These are phyloP conservation scores for Bombus sibiricus DNA, from an alignment of 1,140 invertebrate genomes.

Conservation along the genomic window DNA sequence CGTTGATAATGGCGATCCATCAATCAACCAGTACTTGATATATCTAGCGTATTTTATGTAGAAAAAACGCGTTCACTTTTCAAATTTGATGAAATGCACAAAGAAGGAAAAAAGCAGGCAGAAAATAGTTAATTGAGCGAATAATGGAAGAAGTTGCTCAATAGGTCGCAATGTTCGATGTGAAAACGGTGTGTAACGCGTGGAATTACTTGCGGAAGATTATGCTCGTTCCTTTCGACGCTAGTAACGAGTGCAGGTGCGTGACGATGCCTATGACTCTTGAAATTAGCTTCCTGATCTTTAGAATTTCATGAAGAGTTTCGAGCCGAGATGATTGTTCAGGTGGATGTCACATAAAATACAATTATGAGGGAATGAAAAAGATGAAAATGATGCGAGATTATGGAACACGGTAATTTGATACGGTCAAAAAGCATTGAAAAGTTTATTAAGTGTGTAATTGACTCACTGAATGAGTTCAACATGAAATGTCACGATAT, in stretches of 20 bases:
- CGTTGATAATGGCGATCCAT: not conserved
- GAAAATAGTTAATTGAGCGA: not conserved
- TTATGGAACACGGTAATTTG: not conserved
- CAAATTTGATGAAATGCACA: not conserved
- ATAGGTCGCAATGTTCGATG: not conserved
- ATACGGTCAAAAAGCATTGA: not conserved
- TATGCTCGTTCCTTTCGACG: not conserved
- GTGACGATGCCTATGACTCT: not conserved
- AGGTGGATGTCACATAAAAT: not conserved
- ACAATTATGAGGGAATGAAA: not conserved
- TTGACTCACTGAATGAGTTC: not conserved
- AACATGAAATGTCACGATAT: not conserved
- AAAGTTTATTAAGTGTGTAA: not conserved
- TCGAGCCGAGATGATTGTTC: not conserved
- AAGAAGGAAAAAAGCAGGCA: too few relatives aligned
- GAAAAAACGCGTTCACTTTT: not conserved
- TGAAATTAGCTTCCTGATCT: slow-evolving; percentile 11
- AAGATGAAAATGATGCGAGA: not conserved
- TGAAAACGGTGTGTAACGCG: not conserved
- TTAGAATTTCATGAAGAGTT: slow-evolving; percentile 6
- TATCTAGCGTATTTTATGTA: not conserved
- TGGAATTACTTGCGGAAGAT: not conserved
- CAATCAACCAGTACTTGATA: not conserved
- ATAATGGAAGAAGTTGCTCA: not conserved
- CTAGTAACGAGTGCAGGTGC: not conserved